Conservation (phyloP, 35 echinoderm and acorn worm species). For the Lytechinus variegatus region DNA sequence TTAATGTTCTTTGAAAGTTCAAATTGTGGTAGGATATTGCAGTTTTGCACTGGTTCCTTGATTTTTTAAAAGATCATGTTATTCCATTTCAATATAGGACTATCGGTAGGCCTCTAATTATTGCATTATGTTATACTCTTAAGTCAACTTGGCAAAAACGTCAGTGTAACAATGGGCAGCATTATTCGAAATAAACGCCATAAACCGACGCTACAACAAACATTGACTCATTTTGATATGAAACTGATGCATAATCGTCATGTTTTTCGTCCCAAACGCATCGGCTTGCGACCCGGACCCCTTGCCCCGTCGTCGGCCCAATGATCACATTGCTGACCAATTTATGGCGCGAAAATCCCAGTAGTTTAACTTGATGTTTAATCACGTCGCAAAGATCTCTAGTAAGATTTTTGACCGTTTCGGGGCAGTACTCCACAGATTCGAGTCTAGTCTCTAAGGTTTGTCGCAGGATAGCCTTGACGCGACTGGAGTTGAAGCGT, state of each 20-base stretch:
- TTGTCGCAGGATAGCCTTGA: background rate
- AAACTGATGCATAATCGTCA: slow-evolving; percentile 51
- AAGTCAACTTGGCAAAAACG: background rate
- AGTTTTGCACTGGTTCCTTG: too few species aligned
- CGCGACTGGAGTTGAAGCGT: slow-evolving; percentile 26
- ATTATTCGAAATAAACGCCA: slow-evolving; percentile 67
- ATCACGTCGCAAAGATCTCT: slow-evolving; percentile 48
- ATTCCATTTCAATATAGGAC: background rate
- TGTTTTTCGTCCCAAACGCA: slow-evolving; percentile 62
- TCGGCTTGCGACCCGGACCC: slow-evolving; percentile 51
- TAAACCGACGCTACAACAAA: slow-evolving; percentile 57
- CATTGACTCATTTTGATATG: slow-evolving; percentile 43
- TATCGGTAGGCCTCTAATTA: background rate
- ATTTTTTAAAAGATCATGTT: too few species aligned
- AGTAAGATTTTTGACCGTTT: background rate
- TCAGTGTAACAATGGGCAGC: background rate
- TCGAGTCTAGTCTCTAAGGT: slow-evolving; percentile 20
- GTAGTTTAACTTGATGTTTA: slow-evolving; percentile 48
- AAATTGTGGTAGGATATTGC: too few species aligned
- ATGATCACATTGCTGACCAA: slow-evolving; percentile 56
- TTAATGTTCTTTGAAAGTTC: too few species aligned
- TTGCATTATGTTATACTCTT: background rate
- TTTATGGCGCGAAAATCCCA: slow-evolving; percentile 65
- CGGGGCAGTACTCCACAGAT: slow-evolving; percentile 34
- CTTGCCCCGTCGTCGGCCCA: slow-evolving; percentile 50